Percentiles rank a stretch among this genome's conserved stretches.
Evolutionary conservation across 2,888 invertebrate genomes (phyloP).

Genomic region (Drymonia ruficornis): DNA sequence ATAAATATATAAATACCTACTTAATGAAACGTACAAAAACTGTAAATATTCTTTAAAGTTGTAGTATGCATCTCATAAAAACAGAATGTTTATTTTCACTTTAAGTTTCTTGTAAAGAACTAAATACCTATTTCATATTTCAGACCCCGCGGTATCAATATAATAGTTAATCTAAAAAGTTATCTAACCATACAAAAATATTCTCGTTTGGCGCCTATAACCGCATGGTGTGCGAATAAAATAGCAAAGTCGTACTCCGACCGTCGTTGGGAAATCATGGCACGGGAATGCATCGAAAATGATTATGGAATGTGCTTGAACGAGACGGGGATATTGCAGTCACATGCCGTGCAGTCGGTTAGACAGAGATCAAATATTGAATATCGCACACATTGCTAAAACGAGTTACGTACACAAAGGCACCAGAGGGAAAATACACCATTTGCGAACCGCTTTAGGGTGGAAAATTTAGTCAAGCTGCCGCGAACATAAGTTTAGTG

Average conservation of each 20-base stretch:
- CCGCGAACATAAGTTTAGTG: conserved; percentile 57
- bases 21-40: neutral
- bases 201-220: neutral
- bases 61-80: too few species aligned
- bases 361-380: conserved; percentile 85
- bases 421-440: conserved; percentile 56
- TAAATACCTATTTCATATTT: too few species aligned
- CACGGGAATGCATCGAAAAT: conserved; percentile 83
- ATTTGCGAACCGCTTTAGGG: conserved; percentile 51
- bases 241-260: conserved; percentile 58
- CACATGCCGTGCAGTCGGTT: conserved; percentile 75
- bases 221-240: conserved; percentile 12
- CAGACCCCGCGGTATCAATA: too few species aligned
- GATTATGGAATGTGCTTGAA: conserved; percentile 80
- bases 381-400: conserved; percentile 61
- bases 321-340: conserved; percentile 77
- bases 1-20: neutral
- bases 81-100: too few species aligned
- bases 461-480: conserved; percentile 49
- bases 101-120: too few species aligned
- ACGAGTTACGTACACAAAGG: conserved; percentile 52
- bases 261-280: conserved; percentile 80
- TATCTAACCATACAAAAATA: neutral
- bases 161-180: neutral
- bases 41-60: neutral